Base-by-base conservation (phyloP, 2,797 vertebrate species). In the Acridotheres tristis region DNA sequence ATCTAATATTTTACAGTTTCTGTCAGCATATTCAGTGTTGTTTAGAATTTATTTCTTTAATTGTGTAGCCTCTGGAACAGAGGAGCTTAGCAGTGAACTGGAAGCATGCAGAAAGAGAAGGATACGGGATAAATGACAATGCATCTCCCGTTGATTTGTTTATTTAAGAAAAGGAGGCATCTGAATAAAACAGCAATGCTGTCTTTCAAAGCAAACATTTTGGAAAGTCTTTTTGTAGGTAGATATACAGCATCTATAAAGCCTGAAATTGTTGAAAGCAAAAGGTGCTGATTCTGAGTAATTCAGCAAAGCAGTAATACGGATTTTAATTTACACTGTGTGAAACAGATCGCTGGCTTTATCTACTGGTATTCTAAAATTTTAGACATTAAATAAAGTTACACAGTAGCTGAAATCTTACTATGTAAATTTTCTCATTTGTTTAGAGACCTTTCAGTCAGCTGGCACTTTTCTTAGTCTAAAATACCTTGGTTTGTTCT, bases 31-130 rank as follows among this genome's bases (percentile, higher is more conserved):
- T 85, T 89, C 66, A 53, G 26, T 81, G 59, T 80, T 90, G 84
- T 86, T 93, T 95, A 76, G 61, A 89, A 89, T 68, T 55, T 63
- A 40, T 61, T 92, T 48, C 36, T 88, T 95, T 91, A 93, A 74
- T 89, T 93, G 86, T 61, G 9, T 36, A 17, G 17, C 65, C 61
- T 65, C 57, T 81, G 67, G 51, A 95, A 85, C 12, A 23, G 53
- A 88, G 57, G 12, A 77, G 29, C 59, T 89, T 67, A 88, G 38
- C 79, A 86, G 72, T 61, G 65, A 73, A 51, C 63, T 88, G 91
- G 90, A 97, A 94, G 89, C 61, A 72, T 40, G 54, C 32, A 71
- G 72, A 80, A 95, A 71, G 50, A 81, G 47, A 62, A 75, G 68
- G 27, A 76, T 88, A 48, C 2, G 10, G 74, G 48, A 81, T 88